Evolutionary conservation across 2,113 vertebrate species (phyloP), one percentile per base, ranked within the genome.

Genomic region (Atherinomorus stipes): DNA sequence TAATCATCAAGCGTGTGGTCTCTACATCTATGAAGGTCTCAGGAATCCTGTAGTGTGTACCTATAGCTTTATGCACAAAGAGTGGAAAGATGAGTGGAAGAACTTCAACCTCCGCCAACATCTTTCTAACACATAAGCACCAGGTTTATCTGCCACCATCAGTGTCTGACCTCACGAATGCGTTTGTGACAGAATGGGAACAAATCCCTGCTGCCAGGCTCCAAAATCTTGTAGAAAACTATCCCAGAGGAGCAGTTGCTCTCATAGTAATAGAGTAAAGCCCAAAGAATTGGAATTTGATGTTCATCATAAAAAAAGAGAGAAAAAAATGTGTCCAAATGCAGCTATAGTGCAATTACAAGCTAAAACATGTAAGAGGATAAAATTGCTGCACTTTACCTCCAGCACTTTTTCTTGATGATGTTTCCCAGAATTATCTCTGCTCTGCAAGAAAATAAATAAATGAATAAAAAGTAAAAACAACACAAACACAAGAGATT

Each of bases 341-440:
- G 31, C 7, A 31, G 3, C 31, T 19, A 38, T 37, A 40, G 12
- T 18, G 18, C 34, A 52, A 15, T 34, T 4, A 69, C 9, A 23
- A 15, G 56, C 25, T 26, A 25, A 42, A 78, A 63, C 13, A 40
- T 45, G 38, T 65, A 52, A 19, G 19, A 40, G n/a, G 15, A 26
- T 52, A 23, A 47, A 19, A 8, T 8, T 4, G 22, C 25, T 65
- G 18, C 47, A 74, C 45, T 75, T 80, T 89, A 97, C 98, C 97
- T 99, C 97, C 97, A 99, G 88, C 95, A 96, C 84, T 99, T 99
- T 90, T 98, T 99, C 94, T 96, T 98, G 92, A 99, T 98, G 90
- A 99, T 99, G 91, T 96, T 98, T 37, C 98, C 98, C 78, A 99
- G 93, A 86, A 99, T 97, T 79, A 98, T 94, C 91, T 99, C 98